These are phyloP conservation scores for Nothobranchius kuhntae DNA, from an alignment of 2,113 vertebrate species.

Conservation along the genomic window DNA sequence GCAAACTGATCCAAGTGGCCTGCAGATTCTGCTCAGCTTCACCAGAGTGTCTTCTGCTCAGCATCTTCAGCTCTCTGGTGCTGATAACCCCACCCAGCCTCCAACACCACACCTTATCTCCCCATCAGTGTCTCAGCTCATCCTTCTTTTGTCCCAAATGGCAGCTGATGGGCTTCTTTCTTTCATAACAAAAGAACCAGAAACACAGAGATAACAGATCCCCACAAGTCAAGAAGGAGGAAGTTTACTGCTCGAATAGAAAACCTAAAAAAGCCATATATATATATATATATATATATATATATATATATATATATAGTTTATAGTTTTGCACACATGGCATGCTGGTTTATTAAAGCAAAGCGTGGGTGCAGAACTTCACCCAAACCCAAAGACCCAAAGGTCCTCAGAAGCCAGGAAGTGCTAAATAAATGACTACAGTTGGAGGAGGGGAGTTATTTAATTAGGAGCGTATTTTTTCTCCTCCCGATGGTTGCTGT, in stretches of 20 bases:
- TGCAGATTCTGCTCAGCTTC: background rate
- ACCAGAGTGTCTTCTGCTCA: background rate
- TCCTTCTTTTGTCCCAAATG: slow-evolving; percentile 29
- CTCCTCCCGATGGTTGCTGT: background rate
- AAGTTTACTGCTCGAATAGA: background rate
- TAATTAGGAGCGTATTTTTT: slow-evolving; percentile 8
- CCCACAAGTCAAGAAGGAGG: slow-evolving; percentile 1
- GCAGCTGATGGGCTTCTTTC: slow-evolving; percentile 4
- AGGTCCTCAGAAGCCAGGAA: background rate
- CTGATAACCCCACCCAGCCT: no score
- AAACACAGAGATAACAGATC: slow-evolving; percentile 12
- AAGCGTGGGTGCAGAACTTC: background rate
- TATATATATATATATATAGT: no score
- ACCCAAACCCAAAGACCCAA: background rate
- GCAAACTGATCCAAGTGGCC: no score
- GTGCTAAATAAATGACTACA: background rate
- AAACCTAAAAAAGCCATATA: background rate
- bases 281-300: no score
- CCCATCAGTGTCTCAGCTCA: slow-evolving; percentile 17
- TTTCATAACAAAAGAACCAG: slow-evolving; percentile 24
- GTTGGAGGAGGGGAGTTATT: slow-evolving; percentile 1
- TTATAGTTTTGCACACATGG: background rate
- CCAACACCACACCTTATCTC: slow-evolving; percentile 18
- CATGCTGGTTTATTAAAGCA: background rate
- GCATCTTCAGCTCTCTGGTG: slow-evolving; percentile 1